Evolutionary conservation across 2,113 vertebrate species (phyloP).

Genomic region (Chrysemys picta): DNA sequence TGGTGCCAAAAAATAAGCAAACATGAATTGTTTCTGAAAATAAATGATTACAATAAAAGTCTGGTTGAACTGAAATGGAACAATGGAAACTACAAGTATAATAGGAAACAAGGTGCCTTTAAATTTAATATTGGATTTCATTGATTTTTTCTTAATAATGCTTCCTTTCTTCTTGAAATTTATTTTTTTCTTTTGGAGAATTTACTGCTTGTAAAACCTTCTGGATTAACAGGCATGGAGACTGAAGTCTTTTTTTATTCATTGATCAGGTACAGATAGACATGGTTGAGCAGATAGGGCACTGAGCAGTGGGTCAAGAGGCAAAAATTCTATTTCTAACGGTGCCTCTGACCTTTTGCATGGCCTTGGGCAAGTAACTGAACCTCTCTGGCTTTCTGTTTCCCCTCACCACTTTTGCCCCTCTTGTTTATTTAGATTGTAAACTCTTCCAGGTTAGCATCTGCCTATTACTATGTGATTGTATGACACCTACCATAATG

Average conservation of each 20-base stretch:
- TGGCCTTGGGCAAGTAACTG: neutral
- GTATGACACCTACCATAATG: neutral
- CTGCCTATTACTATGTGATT: neutral
- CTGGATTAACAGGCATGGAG: accelerated
- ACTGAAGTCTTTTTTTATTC: neutral
- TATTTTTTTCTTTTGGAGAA: neutral
- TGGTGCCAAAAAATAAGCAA: constrained; percentile 39
- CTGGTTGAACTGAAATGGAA: neutral
- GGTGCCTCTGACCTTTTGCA: neutral
- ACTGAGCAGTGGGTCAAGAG: neutral
- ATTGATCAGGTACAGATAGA: neutral
- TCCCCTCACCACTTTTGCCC: accelerated
- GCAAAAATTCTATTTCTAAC: neutral
- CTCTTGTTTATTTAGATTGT: neutral
- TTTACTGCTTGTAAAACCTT: neutral
- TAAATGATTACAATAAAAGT: neutral
- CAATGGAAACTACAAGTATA: constrained; percentile 8
- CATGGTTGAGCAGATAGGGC: neutral
- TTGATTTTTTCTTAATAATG: neutral
- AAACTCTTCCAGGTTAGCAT: neutral
- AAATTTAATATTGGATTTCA: constrained; percentile 2
- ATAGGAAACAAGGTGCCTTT: constrained; percentile 6
- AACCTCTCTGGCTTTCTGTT: neutral
- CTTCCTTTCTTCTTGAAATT: neutral
- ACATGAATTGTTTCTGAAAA: neutral